Evolutionary conservation across 1,140 invertebrate species (phyloP).

Genomic region (Lucilia sericata): DNA sequence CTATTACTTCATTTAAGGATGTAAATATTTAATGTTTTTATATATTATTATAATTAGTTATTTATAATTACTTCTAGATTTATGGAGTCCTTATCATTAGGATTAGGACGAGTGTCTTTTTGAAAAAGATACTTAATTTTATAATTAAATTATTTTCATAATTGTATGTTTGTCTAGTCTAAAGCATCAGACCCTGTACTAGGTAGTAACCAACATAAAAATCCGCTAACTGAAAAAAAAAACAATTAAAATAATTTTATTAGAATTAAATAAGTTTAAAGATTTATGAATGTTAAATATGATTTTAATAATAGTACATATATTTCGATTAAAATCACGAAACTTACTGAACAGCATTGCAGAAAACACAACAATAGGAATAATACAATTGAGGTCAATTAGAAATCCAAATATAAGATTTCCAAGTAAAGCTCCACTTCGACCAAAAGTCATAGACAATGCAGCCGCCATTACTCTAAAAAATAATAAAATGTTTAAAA

Average conservation of each 20-base stretch:
- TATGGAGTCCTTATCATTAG: too few relatives aligned
- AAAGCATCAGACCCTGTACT: constrained; percentile 77
- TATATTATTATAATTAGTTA: too few relatives aligned
- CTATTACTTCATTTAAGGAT: too few relatives aligned
- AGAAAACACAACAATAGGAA: constrained; percentile 77
- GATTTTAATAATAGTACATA: too few relatives aligned
- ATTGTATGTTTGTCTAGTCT: constrained; percentile 68
- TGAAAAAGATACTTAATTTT: background rate
- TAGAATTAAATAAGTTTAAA: too few relatives aligned
- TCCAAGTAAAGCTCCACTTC: constrained; percentile 77
- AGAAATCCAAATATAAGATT: constrained; percentile 79
- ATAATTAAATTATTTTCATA: background rate
- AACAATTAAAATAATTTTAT: background rate
- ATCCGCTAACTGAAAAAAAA: constrained; percentile 71
- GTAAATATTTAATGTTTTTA: too few relatives aligned
- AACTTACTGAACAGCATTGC: constrained; percentile 77
- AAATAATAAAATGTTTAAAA: constrained; percentile 57
- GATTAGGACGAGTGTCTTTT: too few relatives aligned
- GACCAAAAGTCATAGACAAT: constrained; percentile 78
- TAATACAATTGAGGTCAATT: constrained; percentile 78
- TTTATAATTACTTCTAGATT: too few relatives aligned
- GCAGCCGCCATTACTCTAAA: constrained; percentile 82
- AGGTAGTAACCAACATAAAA: constrained; percentile 76
- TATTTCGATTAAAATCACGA: background rate
- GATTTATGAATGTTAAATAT: constrained; percentile 24